Evolutionary conservation across 53 echinoderm and acorn worm species (phyloP).

Genomic region (Zoroaster sp.): DNA sequence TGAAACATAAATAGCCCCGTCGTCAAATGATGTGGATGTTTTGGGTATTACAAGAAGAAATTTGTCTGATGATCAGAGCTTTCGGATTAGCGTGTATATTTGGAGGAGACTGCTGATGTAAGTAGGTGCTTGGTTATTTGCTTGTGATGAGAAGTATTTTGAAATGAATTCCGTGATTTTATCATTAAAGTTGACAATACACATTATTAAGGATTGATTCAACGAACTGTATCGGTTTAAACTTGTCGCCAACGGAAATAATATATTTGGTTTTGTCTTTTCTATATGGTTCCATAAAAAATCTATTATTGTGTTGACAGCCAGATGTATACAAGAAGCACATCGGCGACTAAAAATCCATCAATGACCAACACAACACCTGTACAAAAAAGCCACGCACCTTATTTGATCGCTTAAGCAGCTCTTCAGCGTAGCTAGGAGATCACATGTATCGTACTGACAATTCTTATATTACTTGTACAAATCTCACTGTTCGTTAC

Average conservation of each 20-base stretch:
- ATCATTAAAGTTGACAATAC: too few relatives aligned
- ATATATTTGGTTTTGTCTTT: not conserved
- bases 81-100: too few relatives aligned
- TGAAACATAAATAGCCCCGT: too few relatives aligned
- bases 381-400: not conserved
- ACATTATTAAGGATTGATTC: too few relatives aligned
- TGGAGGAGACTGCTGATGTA: too few relatives aligned
- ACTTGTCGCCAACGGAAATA: not conserved
- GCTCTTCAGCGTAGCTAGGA: not conserved
- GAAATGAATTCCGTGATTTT: too few relatives aligned
- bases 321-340: constrained; percentile 21
- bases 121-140: too few relatives aligned
- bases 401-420: not conserved
- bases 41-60: too few relatives aligned
- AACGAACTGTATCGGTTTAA: constrained; percentile 19
- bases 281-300: not conserved
- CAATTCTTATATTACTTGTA: not conserved
- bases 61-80: too few relatives aligned
- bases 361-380: not conserved
- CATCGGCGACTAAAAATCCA: not conserved
- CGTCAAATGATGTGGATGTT: too few relatives aligned
- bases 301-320: constrained; percentile 10
- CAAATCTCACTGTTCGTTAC: not conserved
- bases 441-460: not conserved
- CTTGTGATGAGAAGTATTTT: too few relatives aligned